Evolutionary conservation across 2,888 invertebrate species (phyloP).

Genomic region (Eupithecia dodoneata): DNA sequence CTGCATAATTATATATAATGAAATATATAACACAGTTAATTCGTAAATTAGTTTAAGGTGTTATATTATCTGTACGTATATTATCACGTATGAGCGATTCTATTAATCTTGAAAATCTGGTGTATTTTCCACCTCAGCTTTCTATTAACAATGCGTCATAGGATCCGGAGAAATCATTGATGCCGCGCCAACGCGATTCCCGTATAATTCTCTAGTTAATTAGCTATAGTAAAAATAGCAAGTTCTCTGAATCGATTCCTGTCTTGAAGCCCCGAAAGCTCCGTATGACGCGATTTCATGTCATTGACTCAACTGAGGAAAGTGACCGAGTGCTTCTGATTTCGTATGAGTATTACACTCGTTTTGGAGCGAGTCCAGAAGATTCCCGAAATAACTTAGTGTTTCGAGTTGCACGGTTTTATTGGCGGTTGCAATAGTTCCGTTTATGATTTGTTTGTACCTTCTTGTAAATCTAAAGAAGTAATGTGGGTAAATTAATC

Average conservation of each 20-base stretch:
- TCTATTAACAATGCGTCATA: constrained; percentile 44
- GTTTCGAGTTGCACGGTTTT: constrained; percentile 72
- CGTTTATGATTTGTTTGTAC: constrained; percentile 47
- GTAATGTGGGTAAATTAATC: not conserved
- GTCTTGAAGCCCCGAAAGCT: constrained; percentile 39
- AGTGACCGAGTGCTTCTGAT: constrained; percentile 76
- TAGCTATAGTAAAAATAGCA: constrained; percentile 52
- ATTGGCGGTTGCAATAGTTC: constrained; percentile 64
- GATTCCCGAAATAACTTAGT: constrained; percentile 77
- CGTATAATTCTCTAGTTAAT: constrained; percentile 38
- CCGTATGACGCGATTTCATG: constrained; percentile 54
- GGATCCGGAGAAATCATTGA: constrained; percentile 49
- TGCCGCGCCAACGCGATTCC: constrained; percentile 41
- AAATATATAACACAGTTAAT: too few species aligned
- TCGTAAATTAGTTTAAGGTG: too few species aligned
- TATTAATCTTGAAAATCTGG: not conserved
- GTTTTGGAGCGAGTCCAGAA: constrained; percentile 81
- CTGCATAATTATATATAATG: too few species aligned
- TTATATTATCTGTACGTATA: too few species aligned
- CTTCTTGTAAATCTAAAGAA: not conserved
- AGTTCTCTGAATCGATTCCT: constrained; percentile 56
- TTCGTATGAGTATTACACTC: constrained; percentile 51
- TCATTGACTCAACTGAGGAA: constrained; percentile 78
- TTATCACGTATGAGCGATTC: too few species aligned
- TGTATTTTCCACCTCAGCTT: constrained; percentile 38